Evolutionary conservation across 2,888 invertebrate species (phyloP).

Genomic region (Eristalinus aeneus): DNA sequence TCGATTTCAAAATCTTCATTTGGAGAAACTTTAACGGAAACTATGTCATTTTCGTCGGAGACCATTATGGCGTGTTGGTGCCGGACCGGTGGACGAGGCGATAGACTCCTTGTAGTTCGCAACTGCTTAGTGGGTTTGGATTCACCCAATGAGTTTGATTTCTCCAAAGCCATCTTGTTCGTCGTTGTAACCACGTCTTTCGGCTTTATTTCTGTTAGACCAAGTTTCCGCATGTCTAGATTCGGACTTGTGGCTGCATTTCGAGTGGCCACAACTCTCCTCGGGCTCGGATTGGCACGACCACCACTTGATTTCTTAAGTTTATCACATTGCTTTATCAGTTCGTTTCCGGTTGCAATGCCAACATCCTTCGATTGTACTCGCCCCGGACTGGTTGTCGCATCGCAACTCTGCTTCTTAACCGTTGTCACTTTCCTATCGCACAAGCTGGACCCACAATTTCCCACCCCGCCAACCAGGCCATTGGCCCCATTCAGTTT

Average conservation of each 20-base stretch:
- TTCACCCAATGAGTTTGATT: conserved; percentile 75
- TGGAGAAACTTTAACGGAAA: conserved; percentile 74
- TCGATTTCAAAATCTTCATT: conserved; percentile 73
- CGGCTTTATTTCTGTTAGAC: conserved; percentile 77
- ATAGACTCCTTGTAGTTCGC: conserved; percentile 74
- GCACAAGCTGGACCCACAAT: conserved; percentile 13
- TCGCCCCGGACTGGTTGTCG: conserved; percentile 72
- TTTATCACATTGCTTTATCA: conserved; percentile 64
- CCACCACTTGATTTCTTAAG: conserved; percentile 40
- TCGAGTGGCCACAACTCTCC: conserved; percentile 76
- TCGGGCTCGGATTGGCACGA: conserved; percentile 68
- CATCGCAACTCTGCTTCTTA: conserved; percentile 71
- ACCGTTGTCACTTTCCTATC: conserved; percentile 47
- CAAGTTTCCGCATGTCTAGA: conserved; percentile 79
- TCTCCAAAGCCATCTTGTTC: conserved; percentile 76
- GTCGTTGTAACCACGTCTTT: conserved; percentile 82
- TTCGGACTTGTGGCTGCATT: conserved; percentile 80
- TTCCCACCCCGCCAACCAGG: conserved; percentile 2
- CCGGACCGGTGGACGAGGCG: conserved; percentile 75
- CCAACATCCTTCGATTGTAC: conserved; percentile 54
- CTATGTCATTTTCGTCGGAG: conserved; percentile 74
- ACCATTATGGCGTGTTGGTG: conserved; percentile 75
- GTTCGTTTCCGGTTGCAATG: conserved; percentile 36
- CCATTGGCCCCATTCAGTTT: conserved; percentile 57
- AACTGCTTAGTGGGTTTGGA: conserved; percentile 74